phyloP scores from a whole-genome alignment of 2,888 invertebrate genomes.

The Pachydiplax longipennis region DNA sequence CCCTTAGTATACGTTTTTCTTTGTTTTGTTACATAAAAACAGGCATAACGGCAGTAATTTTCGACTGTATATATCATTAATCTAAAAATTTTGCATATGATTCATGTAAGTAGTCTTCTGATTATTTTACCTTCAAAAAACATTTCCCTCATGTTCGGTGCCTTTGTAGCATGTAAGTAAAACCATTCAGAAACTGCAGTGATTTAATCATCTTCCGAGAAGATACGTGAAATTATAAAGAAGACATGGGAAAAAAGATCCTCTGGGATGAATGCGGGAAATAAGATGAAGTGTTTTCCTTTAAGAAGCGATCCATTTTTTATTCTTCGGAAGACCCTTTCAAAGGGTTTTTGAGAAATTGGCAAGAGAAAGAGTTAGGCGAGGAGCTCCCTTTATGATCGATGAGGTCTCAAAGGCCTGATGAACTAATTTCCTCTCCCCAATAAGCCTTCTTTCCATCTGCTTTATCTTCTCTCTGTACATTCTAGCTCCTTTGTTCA shows the following conservation, averaged over 20 bases:
- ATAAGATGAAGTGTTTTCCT: neutral
- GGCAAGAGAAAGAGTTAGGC: neutral
- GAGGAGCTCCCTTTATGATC: neutral
- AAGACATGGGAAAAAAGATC: neutral
- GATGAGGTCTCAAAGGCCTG: neutral
- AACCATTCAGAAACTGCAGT: neutral
- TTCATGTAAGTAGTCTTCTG: too few species aligned
- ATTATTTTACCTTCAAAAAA: too few species aligned
- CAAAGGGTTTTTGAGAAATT: neutral
- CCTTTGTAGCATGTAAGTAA: too few species aligned
- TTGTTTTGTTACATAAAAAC: too few species aligned
- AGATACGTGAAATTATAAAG: neutral
- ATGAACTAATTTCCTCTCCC: slow-evolving; percentile 9
- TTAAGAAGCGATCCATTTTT: neutral
- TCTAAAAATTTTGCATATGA: too few species aligned
- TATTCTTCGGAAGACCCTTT: neutral
- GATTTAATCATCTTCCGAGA: neutral
- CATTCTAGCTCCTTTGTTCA: neutral
- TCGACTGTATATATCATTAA: too few species aligned
- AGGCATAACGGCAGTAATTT: too few species aligned
- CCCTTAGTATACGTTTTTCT: too few species aligned
- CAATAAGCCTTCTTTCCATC: neutral
- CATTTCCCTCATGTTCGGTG: too few species aligned
- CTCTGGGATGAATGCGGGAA: neutral
- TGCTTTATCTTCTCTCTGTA: neutral